Conservation (phyloP, 2,113 vertebrate species). For the Podocnemis expansa region DNA sequence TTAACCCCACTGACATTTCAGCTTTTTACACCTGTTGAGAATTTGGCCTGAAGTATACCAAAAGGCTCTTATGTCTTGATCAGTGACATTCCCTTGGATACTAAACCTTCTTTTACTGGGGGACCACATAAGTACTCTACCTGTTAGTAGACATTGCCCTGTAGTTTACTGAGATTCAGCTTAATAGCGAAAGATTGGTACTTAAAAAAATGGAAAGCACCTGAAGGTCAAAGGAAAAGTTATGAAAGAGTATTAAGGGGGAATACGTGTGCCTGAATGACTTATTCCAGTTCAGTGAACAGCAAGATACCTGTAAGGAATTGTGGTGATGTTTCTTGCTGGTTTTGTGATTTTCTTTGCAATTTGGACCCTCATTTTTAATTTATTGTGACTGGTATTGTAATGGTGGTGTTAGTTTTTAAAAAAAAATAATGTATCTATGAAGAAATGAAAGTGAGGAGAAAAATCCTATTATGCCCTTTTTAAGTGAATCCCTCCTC, state of each 20-base stretch:
- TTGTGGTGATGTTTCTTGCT: not conserved
- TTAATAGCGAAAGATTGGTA: not conserved
- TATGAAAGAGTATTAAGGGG: not conserved
- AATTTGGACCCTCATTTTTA: not conserved
- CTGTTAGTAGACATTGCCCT: slow-evolving; percentile 3
- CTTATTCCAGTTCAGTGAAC: not conserved
- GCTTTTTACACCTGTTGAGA: not conserved
- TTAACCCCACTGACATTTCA: not conserved
- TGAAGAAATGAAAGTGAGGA: not conserved
- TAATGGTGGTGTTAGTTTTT: not conserved
- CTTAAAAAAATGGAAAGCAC: not conserved
- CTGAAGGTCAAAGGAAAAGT: not conserved
- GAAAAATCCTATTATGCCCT: not conserved
- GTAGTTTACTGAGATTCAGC: not conserved
- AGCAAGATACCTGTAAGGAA: fast-evolving
- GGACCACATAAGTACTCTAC: not conserved
- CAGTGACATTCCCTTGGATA: not conserved
- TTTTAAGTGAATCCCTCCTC: not conserved
- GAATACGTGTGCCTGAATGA: not conserved
- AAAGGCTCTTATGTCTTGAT: not conserved
- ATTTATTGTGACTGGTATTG: not conserved
- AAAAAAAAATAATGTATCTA: not conserved
- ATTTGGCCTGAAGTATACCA: not conserved
- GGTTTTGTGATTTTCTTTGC: not conserved
- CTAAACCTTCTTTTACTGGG: not conserved